A percentile compares a stretch with the other conserved stretches of the same genome.
Conservation (phyloP, 2,797 vertebrate genomes). For the Petrocephalus schoutedeni region DNA sequence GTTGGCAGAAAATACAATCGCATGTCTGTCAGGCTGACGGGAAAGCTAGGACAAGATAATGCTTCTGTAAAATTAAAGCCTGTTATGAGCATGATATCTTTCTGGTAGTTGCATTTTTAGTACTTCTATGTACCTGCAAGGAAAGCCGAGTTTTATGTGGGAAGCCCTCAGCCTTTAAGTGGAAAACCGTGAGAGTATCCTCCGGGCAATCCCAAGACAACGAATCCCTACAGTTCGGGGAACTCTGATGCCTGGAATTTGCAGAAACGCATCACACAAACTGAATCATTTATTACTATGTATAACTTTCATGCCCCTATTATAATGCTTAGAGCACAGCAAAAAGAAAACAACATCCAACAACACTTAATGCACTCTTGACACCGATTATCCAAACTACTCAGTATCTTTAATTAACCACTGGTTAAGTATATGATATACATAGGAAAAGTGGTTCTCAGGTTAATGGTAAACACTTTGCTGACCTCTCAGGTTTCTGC, state of each 20-base stretch:
- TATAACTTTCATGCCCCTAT: not conserved
- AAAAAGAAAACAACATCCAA: not conserved
- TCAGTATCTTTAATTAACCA: not conserved
- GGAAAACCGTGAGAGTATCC: constrained; percentile 33
- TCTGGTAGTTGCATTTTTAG: not conserved
- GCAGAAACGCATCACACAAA: not conserved
- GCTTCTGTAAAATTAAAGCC: not conserved
- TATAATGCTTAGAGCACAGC: not conserved
- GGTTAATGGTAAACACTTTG: constrained; percentile 11
- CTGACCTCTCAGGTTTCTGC: constrained; percentile 48
- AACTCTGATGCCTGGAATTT: constrained; percentile 1
- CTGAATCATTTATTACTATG: not conserved
- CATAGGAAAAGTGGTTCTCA: not conserved
- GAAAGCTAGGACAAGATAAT: not conserved
- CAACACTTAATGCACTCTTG: not conserved
- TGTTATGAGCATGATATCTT: not conserved
- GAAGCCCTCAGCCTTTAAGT: constrained; percentile 30
- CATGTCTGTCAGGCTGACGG: not conserved
- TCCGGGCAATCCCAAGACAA: constrained; percentile 43
- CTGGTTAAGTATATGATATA: not conserved
- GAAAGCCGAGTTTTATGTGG: constrained; percentile 35
- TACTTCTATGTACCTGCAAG: constrained; percentile 46
- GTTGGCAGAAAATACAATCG: not conserved
- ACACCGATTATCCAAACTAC: not conserved
- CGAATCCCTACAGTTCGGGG: constrained; percentile 30